These are phyloP conservation scores for Netelia melanura DNA, from an alignment of 2,888 invertebrate species.

Conservation along the genomic window DNA sequence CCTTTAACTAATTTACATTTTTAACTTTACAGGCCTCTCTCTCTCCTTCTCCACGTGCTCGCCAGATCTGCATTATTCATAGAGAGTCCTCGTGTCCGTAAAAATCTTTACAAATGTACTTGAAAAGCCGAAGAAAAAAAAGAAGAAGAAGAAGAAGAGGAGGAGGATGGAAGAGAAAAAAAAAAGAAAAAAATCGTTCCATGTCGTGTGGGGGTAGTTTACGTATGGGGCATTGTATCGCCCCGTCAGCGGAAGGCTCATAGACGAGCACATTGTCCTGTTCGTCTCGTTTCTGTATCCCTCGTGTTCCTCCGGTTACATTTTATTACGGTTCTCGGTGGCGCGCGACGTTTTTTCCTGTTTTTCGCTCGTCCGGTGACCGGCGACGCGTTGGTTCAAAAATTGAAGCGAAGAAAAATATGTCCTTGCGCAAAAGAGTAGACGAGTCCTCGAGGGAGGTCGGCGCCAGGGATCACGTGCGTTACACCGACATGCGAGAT, in stretches of 20 bases:
- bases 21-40: not conserved
- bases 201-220: slow-evolving; percentile 3
- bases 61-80: slow-evolving; percentile 55
- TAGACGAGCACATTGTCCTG: slow-evolving; percentile 15
- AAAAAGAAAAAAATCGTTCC: slow-evolving; percentile 18
- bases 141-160: too few relatives aligned
- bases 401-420: slow-evolving; percentile 19
- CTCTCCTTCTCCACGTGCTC: slow-evolving; percentile 52
- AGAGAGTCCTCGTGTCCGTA: slow-evolving; percentile 8
- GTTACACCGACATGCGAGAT: not conserved
- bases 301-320: slow-evolving; percentile 67
- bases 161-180: not conserved
- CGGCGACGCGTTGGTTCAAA: not conserved
- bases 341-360: slow-evolving; percentile 18
- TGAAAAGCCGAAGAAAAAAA: not conserved
- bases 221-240: slow-evolving; percentile 43
- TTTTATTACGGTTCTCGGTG: slow-evolving; percentile 69
- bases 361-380: slow-evolving; percentile 46
- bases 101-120: slow-evolving; percentile 40
- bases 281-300: slow-evolving; percentile 15
- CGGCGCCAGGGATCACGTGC: slow-evolving; percentile 65
- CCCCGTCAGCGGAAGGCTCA: slow-evolving; percentile 33
- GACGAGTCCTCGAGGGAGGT: slow-evolving; percentile 68
- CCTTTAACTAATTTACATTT: not conserved
- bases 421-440: slow-evolving; percentile 44